phyloP scores from a whole-genome alignment of 2,797 vertebrate genomes.

The Muscicapa comitata region DNA sequence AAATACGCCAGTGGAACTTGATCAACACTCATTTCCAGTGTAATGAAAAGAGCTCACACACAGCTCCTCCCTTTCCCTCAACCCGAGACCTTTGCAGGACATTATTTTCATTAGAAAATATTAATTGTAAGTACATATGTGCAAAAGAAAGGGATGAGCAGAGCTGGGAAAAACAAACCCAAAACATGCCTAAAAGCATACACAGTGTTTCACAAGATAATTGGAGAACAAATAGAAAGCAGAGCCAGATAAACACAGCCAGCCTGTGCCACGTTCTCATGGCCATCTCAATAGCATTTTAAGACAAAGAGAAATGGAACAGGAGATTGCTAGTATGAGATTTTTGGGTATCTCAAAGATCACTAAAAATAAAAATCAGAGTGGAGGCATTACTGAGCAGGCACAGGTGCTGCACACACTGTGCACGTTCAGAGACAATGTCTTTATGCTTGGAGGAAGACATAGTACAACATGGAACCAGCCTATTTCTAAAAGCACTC shows the following conservation, averaged over 20 bases:
- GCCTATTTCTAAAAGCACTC: not conserved
- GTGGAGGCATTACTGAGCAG: not conserved
- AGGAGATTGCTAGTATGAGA: not conserved
- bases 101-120: not conserved
- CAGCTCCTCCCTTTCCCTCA: not conserved
- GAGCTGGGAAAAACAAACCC: not conserved
- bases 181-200: not conserved
- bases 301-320: not conserved
- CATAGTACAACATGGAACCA: not conserved
- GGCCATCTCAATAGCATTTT: not conserved
- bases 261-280: not conserved
- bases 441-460: not conserved
- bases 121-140: not conserved
- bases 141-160: not conserved
- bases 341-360: not conserved
- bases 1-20: not conserved
- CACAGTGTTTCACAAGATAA: not conserved
- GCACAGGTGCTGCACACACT: not conserved
- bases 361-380: not conserved
- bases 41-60: not conserved
- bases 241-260: not conserved
- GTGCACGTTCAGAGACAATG: not conserved
- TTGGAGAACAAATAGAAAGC: constrained; percentile 28
- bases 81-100: not conserved
- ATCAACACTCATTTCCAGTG: not conserved